Conservation (phyloP, 2,113 vertebrate genomes). For the Hyla sarda region DNA sequence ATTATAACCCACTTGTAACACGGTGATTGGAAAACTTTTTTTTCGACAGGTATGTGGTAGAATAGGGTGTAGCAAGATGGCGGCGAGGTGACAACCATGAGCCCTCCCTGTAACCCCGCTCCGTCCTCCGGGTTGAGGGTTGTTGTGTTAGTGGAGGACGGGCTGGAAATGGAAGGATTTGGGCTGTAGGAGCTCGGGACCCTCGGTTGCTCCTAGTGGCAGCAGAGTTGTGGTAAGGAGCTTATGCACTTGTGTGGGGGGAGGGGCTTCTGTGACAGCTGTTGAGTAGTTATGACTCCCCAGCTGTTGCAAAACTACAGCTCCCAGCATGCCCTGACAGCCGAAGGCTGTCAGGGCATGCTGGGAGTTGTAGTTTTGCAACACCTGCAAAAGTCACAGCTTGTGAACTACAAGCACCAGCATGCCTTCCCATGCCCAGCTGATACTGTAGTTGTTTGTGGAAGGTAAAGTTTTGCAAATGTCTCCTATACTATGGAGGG, state of each 20-base stretch:
- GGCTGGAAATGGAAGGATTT: not conserved
- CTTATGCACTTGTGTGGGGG: not conserved
- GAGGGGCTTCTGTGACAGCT: too few relatives aligned
- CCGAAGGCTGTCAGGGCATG: too few relatives aligned
- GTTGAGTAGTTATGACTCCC: too few relatives aligned
- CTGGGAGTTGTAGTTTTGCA: too few relatives aligned
- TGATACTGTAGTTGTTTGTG: too few relatives aligned
- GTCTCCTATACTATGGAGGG: too few relatives aligned
- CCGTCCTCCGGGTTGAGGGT: not conserved
- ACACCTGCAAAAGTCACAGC: too few relatives aligned
- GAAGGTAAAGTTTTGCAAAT: too few relatives aligned
- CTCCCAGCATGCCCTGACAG: too few relatives aligned
- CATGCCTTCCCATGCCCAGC: too few relatives aligned
- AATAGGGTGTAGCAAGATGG: conserved; percentile 39
- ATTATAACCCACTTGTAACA: not conserved
- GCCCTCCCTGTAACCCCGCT: not conserved
- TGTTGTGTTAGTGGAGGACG: not conserved
- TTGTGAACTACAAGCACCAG: not conserved
- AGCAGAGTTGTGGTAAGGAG: conserved; percentile 18
- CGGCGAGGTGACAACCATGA: not conserved
- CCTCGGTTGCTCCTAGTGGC: not conserved
- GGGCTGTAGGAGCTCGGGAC: not conserved
- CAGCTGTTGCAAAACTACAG: too few relatives aligned
- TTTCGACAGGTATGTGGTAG: too few relatives aligned
- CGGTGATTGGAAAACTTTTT: not conserved